phyloP scores from a whole-genome alignment of 2,797 vertebrate species.

The Mormyrus hasselquistii region DNA sequence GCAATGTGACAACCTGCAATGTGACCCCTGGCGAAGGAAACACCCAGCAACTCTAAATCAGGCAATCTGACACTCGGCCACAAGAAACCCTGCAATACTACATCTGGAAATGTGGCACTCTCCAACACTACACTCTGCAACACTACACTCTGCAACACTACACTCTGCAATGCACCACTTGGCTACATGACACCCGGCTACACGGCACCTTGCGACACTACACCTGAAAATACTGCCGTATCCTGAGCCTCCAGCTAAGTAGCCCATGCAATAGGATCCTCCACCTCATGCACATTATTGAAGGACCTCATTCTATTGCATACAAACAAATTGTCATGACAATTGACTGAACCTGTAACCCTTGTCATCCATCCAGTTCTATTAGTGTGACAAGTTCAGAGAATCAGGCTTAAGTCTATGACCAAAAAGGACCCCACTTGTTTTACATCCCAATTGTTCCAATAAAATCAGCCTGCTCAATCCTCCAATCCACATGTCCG shows the following conservation, averaged over 20 bases:
- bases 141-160: too few relatives aligned
- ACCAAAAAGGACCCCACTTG: background rate
- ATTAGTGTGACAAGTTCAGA: background rate
- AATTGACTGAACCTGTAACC: background rate
- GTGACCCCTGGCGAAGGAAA: too few relatives aligned
- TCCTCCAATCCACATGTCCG: background rate
- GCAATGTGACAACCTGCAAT: too few relatives aligned
- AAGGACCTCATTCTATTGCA: background rate
- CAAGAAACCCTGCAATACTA: too few relatives aligned
- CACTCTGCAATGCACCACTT: too few relatives aligned
- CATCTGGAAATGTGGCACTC: too few relatives aligned
- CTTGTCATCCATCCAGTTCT: background rate
- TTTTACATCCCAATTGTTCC: background rate
- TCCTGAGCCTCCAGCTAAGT: background rate
- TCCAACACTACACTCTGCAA: too few relatives aligned
- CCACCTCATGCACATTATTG: background rate
- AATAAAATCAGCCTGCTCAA: background rate
- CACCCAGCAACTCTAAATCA: too few relatives aligned
- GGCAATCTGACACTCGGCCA: too few relatives aligned
- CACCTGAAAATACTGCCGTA: background rate
- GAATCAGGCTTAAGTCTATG: background rate
- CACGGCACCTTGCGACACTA: too few relatives aligned
- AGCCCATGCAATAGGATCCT: background rate
- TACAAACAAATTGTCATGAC: background rate
- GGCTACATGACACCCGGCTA: too few relatives aligned